These are phyloP conservation scores for Xylota segnis DNA, from an alignment of 2,888 invertebrate species.

Conservation along the genomic window DNA sequence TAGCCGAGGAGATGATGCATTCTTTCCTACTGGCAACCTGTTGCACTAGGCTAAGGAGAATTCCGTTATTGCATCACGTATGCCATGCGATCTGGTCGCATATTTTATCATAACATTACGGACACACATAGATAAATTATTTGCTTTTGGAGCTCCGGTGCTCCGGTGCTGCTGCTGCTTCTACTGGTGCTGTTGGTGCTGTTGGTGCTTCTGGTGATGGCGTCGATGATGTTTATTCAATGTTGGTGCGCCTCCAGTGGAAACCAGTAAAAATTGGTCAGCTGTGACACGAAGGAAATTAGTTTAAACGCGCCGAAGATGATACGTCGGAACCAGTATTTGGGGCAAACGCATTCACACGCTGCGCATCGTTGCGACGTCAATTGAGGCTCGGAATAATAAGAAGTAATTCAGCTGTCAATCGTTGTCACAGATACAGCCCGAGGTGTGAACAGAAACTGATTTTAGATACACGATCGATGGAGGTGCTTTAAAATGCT, in stretches of 20 bases:
- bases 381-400: slow-evolving; percentile 41
- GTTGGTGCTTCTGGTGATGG: slow-evolving; percentile 47
- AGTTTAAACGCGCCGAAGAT: slow-evolving; percentile 43
- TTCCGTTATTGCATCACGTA: slow-evolving; percentile 75
- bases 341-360: slow-evolving; percentile 56
- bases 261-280: slow-evolving; percentile 52
- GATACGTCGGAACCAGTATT: slow-evolving; percentile 34
- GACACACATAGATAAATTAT: slow-evolving; percentile 72
- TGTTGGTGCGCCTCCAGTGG: slow-evolving; percentile 28
- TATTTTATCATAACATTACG: slow-evolving; percentile 77
- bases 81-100: slow-evolving; percentile 76
- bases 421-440: not conserved
- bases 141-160: slow-evolving; percentile 57
- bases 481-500: slow-evolving; percentile 5
- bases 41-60: slow-evolving; percentile 75
- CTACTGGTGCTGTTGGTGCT: not conserved
- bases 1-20: slow-evolving; percentile 58
- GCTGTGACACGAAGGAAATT: slow-evolving; percentile 58
- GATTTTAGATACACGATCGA: not conserved
- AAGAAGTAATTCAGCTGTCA: slow-evolving; percentile 49
- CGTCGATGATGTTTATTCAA: slow-evolving; percentile 63
- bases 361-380: not conserved
- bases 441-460: slow-evolving; percentile 16
- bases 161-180: not conserved
- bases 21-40: slow-evolving; percentile 75